Base-by-base conservation (phyloP, 92 coral and sea anemone species). In the Parazoanthus darwini region DNA sequence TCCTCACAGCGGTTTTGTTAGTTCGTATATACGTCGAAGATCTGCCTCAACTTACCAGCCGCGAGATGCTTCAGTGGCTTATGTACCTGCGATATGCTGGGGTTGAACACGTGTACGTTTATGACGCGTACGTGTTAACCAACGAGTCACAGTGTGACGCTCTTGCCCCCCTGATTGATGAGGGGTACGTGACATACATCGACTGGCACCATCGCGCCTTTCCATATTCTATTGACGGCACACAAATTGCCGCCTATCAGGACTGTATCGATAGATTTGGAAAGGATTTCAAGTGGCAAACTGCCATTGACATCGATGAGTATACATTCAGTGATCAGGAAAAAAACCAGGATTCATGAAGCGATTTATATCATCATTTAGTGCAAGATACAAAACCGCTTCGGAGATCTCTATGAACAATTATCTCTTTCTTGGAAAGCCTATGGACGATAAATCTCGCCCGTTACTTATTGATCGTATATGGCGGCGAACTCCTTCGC, bases 51-150 rank as follows among this genome's bases (percentile, higher is more conserved):
- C n/a, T n/a, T n/a, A n/a, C n/a, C n/a, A n/a, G n/a, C n/a, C n/a
- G n/a, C n/a, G n/a, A n/a, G n/a, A n/a, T n/a, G n/a, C 85, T 90
- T 18, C 92, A 90, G 59, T 90, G 92, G 92, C 77, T 90, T 0
- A 50, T 79, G 82, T 90, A 90, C 42, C 83, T 90, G 65, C 89
- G 92, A 33, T 90, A 86, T 79, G 89, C 92, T 33, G 92, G 92
- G 6, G 77, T 90, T 79, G 86, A 90, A 23, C 92, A 90, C 86
- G 89, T 90, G 73, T 90, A 50, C n/a, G 65, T 90, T 50, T 90
- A 90, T 81, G 92, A 90, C 59, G 92, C 92, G 22, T 90, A 86
- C 38, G 89, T 90, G 56, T 33, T 39, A 1, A 72, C 78, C 63
- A 86, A 79, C 15, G 92, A 86, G 54, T 85, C 92, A 11, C 92